Percentiles rank a stretch among this genome's conserved stretches.
Evolutionary conservation across 2,113 vertebrate species (phyloP).

Genomic region (Anthoscopus minutus): DNA sequence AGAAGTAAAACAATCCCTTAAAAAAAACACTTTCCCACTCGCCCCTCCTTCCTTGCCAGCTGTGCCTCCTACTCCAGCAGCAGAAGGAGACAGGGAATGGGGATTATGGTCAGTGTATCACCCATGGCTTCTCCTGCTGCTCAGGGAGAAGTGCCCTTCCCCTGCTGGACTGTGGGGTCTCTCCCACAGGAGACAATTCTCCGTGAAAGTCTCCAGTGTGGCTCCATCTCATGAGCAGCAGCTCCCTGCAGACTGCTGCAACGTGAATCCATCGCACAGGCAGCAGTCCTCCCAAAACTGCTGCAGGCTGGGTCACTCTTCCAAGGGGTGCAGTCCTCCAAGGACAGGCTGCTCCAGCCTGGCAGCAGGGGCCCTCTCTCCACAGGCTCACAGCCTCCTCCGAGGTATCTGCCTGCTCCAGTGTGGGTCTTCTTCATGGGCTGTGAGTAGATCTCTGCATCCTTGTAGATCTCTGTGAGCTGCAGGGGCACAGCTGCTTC

Average conservation of each 20-base stretch:
- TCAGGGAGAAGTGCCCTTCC: background rate
- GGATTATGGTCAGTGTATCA: background rate
- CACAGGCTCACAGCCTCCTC: background rate
- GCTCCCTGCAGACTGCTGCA: background rate
- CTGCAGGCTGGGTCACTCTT: rapidly evolving
- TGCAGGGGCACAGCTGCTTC: background rate
- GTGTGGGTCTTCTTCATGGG: background rate
- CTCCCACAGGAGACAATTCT: background rate
- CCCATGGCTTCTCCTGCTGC: background rate
- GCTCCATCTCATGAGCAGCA: background rate
- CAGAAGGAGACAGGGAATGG: background rate
- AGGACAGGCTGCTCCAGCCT: background rate
- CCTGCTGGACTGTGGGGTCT: background rate
- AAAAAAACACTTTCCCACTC: background rate
- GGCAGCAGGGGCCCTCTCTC: background rate
- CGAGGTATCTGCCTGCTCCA: rapidly evolving
- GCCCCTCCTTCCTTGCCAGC: background rate
- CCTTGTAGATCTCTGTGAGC: background rate
- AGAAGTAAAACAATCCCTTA: background rate
- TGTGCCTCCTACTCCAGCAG: too few relatives aligned
- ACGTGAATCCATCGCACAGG: rapidly evolving
- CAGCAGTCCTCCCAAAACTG: background rate
- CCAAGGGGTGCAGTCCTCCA: background rate
- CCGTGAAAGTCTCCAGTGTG: background rate
- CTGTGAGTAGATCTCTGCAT: background rate